phyloP scores from a whole-genome alignment of 2,113 vertebrate genomes.

The Corapipo altera region DNA sequence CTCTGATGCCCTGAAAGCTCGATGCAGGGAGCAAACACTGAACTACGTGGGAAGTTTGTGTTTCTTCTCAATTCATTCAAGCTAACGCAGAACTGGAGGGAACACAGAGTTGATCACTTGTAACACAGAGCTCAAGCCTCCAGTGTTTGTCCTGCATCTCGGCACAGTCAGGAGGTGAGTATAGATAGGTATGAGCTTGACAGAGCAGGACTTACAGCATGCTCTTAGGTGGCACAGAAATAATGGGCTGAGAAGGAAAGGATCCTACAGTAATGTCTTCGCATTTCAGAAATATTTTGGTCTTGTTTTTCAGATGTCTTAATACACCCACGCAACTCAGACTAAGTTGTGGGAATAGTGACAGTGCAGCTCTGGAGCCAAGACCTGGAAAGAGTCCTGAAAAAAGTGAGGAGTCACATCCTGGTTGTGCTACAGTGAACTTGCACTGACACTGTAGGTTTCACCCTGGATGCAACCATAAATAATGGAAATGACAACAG shows the following conservation, averaged over 20 bases:
- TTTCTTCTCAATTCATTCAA: neutral
- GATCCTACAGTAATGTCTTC: neutral
- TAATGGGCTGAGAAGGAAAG: neutral
- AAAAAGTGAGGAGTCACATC: neutral
- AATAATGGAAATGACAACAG: neutral
- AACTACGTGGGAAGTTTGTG: neutral
- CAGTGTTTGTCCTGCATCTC: too few species aligned
- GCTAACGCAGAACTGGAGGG: neutral
- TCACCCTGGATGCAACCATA: rapidly evolving
- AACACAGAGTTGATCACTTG: neutral
- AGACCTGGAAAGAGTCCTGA: neutral
- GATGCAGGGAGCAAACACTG: neutral
- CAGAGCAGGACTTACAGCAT: neutral
- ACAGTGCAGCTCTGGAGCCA: neutral
- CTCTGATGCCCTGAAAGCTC: too few species aligned
- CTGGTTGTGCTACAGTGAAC: neutral
- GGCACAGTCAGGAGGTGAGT: rapidly evolving
- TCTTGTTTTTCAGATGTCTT: neutral
- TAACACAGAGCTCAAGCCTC: neutral
- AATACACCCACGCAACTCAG: neutral
- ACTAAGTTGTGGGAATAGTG: neutral
- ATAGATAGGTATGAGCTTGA: too few species aligned
- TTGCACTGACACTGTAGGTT: neutral
- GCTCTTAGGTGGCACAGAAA: neutral
- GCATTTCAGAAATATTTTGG: neutral